Conservation (phyloP, 2,113 vertebrate genomes). For the Formicarius rufipectus region DNA sequence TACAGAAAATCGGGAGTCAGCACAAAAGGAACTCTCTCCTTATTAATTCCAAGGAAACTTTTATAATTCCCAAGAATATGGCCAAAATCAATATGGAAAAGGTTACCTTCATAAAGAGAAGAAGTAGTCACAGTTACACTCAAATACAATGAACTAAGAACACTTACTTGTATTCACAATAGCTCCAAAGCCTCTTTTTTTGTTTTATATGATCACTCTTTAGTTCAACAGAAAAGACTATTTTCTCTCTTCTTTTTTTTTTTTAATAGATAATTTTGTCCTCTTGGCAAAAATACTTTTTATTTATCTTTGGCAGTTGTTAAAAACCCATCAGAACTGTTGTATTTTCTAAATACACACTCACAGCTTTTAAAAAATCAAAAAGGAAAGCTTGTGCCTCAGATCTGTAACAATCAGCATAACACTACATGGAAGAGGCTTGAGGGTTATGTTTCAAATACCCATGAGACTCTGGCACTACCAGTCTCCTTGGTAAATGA, state of each 20-base stretch:
- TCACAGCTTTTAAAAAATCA: background rate
- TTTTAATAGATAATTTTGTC: background rate
- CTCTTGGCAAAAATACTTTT: background rate
- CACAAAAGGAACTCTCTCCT: constrained; percentile 97
- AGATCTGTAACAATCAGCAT: background rate
- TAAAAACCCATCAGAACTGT: background rate
- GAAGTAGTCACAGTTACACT: constrained; percentile 12
- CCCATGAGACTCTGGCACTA: background rate
- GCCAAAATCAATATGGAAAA: constrained; percentile 98
- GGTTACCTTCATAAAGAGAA: constrained; percentile 82
- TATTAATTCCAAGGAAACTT: constrained; percentile 98
- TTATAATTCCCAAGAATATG: constrained; percentile 99
- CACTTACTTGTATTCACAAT: background rate
- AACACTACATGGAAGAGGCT: background rate
- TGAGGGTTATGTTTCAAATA: background rate
- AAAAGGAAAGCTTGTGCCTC: background rate
- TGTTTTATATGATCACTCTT: background rate
- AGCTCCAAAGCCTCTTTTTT: background rate
- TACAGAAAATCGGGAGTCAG: constrained; percentile 97
- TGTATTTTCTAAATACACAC: background rate
- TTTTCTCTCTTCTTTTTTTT: background rate
- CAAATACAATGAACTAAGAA: background rate
- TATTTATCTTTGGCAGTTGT: background rate
- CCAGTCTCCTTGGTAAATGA: background rate
- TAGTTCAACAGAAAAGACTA: background rate